A percentile compares a stretch with the other conserved stretches of the same genome.
Evolutionary conservation across 2,888 invertebrate genomes (phyloP).

Genomic region (Biston stratarius): DNA sequence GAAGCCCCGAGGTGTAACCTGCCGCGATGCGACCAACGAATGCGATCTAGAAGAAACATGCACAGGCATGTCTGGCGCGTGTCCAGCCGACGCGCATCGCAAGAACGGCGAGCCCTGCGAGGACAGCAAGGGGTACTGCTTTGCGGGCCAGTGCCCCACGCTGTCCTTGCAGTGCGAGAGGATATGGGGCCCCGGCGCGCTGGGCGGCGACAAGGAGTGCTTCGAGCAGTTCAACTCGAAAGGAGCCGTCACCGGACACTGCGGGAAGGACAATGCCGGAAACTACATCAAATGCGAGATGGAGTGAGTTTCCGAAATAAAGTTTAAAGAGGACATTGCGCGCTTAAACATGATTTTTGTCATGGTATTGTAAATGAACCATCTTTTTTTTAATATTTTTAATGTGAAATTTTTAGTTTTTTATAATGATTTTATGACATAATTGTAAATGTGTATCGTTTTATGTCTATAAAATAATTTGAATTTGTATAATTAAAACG

Average conservation of each 20-base stretch:
- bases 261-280: conserved; percentile 92
- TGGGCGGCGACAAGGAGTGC: conserved; percentile 94
- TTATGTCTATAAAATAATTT: no score
- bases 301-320: conserved; percentile 88
- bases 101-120: conserved; percentile 97
- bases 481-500: no score
- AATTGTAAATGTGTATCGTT: no score
- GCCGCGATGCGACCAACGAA: conserved; percentile 95
- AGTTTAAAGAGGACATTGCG: no score
- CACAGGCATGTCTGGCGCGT: conserved; percentile 94
- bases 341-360: no score
- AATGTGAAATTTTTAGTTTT: no score
- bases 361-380: no score
- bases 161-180: conserved; percentile 94
- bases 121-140: conserved; percentile 92
- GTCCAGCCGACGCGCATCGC: conserved; percentile 95
- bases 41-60: conserved; percentile 99
- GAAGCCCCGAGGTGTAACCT: conserved; percentile 91
- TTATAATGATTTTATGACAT: no score
- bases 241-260: conserved; percentile 98
- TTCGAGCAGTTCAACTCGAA: conserved; percentile 98
- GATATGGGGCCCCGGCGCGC: conserved; percentile 96
- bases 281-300: conserved; percentile 94
- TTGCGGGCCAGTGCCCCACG: conserved; percentile 96
- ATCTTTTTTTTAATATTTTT: no score